Conservation (phyloP, 2,113 vertebrate genomes). For the Galemys pyrenaicus region DNA sequence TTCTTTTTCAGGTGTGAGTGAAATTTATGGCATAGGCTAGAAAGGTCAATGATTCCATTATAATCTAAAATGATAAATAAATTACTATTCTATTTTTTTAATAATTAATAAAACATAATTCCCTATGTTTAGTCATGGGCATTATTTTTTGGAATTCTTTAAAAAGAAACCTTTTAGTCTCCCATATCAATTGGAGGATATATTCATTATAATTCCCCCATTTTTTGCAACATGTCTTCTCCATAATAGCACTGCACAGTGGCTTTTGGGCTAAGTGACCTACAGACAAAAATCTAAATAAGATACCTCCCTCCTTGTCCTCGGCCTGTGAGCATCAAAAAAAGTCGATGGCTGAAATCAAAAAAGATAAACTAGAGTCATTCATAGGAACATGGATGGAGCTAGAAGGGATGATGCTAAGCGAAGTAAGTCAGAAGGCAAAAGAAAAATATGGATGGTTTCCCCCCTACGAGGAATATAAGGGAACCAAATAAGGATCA, state of each 20-base stretch:
- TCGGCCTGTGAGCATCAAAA: neutral
- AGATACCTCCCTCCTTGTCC: fast-evolving
- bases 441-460: too few species aligned
- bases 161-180: constrained; percentile 35
- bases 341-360: too few species aligned
- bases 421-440: too few species aligned
- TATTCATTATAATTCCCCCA: neutral
- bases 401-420: too few species aligned
- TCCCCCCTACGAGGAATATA: too few species aligned
- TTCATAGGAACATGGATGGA: too few species aligned
- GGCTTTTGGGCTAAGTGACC: neutral
- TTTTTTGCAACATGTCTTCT: neutral
- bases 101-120: neutral
- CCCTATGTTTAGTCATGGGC: constrained; percentile 27
- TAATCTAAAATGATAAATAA: constrained; percentile 75
- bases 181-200: fast-evolving
- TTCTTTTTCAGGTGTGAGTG: constrained; percentile 78
- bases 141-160: constrained; percentile 62
- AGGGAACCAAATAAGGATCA: too few species aligned
- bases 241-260: neutral
- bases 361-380: too few species aligned
- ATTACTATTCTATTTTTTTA: neutral
- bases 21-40: constrained; percentile 76
- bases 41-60: constrained; percentile 77
- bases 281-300: neutral